Evolutionary conservation across 2,888 invertebrate genomes (phyloP).

Genomic region (Cephalotes varians): DNA sequence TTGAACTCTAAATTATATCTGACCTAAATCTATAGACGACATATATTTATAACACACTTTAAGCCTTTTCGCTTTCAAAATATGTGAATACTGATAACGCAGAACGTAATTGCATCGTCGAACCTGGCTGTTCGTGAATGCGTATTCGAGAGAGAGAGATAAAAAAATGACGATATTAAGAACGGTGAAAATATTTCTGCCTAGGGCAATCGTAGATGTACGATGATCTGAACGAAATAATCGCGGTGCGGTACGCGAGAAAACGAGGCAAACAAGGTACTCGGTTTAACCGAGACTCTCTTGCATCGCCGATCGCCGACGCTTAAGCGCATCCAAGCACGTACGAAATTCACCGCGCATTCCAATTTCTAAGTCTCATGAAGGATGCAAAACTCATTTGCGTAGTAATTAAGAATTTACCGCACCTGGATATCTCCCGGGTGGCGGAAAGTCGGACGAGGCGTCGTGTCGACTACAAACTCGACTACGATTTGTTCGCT

Average conservation of each 20-base stretch:
- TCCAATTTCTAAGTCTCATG: constrained; percentile 73
- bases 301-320: constrained; percentile 38
- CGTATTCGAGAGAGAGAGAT: background rate
- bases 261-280: constrained; percentile 22
- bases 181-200: constrained; percentile 15
- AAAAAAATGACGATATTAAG: background rate
- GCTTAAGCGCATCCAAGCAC: constrained; percentile 48
- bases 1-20: background rate
- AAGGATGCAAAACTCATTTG: constrained; percentile 79
- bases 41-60: background rate
- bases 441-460: constrained; percentile 56
- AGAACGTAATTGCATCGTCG: background rate
- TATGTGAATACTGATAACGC: background rate
- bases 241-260: background rate
- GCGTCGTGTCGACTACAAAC: constrained; percentile 27
- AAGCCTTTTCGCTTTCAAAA: background rate
- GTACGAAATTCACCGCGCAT: constrained; percentile 73
- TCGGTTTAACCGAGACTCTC: constrained; percentile 28
- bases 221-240: constrained; percentile 28
- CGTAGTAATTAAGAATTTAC: constrained; percentile 78
- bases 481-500: constrained; percentile 16
- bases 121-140: background rate
- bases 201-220: background rate
- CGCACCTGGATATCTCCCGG: constrained; percentile 59
- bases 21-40: background rate